Base-by-base conservation (phyloP, 2,113 vertebrate genomes). In the Aldabrachelys gigantea region DNA sequence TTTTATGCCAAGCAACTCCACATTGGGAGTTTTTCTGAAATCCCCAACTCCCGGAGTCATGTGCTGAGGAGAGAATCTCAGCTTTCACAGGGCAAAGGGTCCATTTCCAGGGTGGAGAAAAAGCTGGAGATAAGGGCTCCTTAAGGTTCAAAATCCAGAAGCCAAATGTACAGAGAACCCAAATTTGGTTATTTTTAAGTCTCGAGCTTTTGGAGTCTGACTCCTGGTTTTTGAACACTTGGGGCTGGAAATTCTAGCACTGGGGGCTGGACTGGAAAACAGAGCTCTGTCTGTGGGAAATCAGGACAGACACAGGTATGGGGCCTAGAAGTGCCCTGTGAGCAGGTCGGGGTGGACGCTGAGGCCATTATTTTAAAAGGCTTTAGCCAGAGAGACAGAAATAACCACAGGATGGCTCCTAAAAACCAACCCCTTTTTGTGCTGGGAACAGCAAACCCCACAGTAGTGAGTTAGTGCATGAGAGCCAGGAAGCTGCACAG, bases 341-440 rank as follows among this genome's bases (percentile, higher is more conserved):
- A 69, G 31, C 35, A 69, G 62, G 16, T 69, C 16, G 8, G 7
- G 14, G 29, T 5, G 3, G 5, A 16, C 13, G 2, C 0, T 8
- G 62, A 65, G 13, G 14, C 14, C 14, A 14, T 35, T 65, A 35
- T 65, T 65, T 65, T 35, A 6, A 65, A 62, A 62, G 57, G 59
- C 59, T 62, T 62, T 31, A 35, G 31, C 62, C 62, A n/a, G 35
- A n/a, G 31, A 69, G 35, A 65, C 2, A 62, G 29, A 62, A 62
- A 19, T 69, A 16, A 69, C 14, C 31, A 8, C 14, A n/a, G 35
- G 16, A 4, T 62, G 59, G 31, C 14, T 69, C 62, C n/a, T 62
- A 31, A 35, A 19, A 35, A 4, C 12, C 62, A 56, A 24, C 24
- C 62, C 62, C 31, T 65, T 65, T 65, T 16, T 35, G 62, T 6